A percentile compares a stretch with the other conserved stretches of the same genome.
Evolutionary conservation across 2,113 vertebrate species (phyloP).

Genomic region (Lutjanus erythropterus): DNA sequence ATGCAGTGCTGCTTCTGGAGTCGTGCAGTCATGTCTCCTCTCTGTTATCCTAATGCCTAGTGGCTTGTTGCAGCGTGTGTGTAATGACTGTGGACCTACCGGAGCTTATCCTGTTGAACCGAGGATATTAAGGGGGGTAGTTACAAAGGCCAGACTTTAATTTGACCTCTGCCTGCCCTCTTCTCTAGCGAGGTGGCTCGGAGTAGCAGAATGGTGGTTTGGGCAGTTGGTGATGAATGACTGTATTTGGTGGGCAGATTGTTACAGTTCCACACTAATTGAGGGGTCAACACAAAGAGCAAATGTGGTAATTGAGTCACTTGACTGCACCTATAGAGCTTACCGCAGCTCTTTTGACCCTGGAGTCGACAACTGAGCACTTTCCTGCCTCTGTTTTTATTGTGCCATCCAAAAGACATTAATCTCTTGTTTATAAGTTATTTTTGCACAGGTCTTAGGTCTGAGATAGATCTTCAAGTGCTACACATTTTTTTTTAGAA

Average conservation of each 20-base stretch:
- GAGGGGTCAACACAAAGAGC: conserved; percentile 91
- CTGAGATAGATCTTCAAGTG: background rate
- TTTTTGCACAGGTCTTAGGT: conserved; percentile 10
- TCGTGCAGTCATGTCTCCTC: conserved; percentile 12
- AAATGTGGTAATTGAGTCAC: conserved; percentile 93
- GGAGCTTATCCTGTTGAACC: conserved; percentile 84
- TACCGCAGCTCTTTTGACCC: conserved; percentile 86
- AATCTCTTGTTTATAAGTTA: conserved; percentile 16
- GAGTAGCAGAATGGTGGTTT: conserved; percentile 89
- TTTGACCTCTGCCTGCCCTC: conserved; percentile 93
- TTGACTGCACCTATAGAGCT: conserved; percentile 91
- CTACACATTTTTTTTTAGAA: conserved; percentile 8
- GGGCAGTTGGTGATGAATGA: conserved; percentile 96
- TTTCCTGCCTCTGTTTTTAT: conserved; percentile 47
- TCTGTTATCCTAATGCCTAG: conserved; percentile 50
- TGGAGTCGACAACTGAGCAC: conserved; percentile 73
- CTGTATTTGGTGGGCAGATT: conserved; percentile 94
- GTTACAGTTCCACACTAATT: conserved; percentile 97
- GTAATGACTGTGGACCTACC: conserved; percentile 67
- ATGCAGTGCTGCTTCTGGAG: background rate
- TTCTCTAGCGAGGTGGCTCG: conserved; percentile 81
- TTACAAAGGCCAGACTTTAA: conserved; percentile 89
- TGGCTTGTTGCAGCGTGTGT: conserved; percentile 66
- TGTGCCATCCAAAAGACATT: conserved; percentile 68
- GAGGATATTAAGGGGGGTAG: conserved; percentile 89